Percentiles rank a stretch among this genome's conserved stretches.
Conservation (phyloP, 2,113 vertebrate genomes). For the Cercopithecus mona region DNA sequence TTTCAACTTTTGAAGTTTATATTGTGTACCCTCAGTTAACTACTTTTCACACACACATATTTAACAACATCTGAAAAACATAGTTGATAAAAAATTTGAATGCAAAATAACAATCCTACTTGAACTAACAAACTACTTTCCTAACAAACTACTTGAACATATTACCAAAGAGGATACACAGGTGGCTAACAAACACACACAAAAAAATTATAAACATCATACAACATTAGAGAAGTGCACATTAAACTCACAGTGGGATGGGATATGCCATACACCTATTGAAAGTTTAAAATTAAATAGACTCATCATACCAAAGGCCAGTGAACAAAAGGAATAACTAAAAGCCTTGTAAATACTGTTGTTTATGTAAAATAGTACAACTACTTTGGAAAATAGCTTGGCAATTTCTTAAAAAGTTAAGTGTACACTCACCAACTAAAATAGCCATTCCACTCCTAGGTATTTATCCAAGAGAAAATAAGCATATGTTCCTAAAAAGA, state of each 20-base stretch:
- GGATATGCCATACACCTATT: not conserved
- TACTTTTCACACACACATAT: not conserved
- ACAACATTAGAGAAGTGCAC: not conserved
- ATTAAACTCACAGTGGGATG: not conserved
- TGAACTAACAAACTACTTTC: too few relatives aligned
- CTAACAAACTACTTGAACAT: slow-evolving; percentile 3
- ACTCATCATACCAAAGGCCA: not conserved
- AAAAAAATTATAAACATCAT: not conserved
- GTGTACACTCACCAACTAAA: not conserved
- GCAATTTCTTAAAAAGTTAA: slow-evolving; percentile 28
- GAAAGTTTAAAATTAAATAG: slow-evolving; percentile 8
- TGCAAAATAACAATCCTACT: not conserved
- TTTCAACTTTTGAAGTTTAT: not conserved
- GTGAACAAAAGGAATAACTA: not conserved
- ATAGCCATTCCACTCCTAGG: not conserved
- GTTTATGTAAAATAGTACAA: not conserved
- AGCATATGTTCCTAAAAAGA: not conserved
- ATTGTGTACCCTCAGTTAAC: not conserved
- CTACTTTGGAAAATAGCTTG: not conserved
- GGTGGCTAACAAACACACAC: not conserved
- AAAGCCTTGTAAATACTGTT: not conserved
- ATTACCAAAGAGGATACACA: slow-evolving; percentile 19
- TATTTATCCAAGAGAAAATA: not conserved
- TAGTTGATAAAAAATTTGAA: not conserved
- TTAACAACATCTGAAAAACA: not conserved